Evolutionary conservation across 2,797 vertebrate genomes (phyloP).

Genomic region (Esox masquinongy): DNA sequence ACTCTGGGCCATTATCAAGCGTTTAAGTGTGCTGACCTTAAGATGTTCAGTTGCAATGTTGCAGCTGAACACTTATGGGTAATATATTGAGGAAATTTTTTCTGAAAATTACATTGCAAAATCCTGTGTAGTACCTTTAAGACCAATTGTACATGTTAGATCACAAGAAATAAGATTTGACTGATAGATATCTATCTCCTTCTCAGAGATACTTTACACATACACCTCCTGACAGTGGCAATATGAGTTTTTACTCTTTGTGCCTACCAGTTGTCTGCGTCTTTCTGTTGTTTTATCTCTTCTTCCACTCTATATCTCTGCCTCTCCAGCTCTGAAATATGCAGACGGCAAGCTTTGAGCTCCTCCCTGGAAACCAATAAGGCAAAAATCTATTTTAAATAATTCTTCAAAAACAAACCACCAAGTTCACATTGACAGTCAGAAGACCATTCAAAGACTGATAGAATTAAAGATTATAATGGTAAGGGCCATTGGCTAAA

Average conservation of each 20-base stretch:
- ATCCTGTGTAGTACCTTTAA: background rate
- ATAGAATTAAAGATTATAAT: slow-evolving; percentile 15
- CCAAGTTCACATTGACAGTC: slow-evolving; percentile 5
- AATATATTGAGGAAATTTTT: too few species aligned
- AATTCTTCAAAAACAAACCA: slow-evolving; percentile 9
- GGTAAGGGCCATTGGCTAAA: slow-evolving; percentile 39
- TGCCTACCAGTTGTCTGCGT: slow-evolving; percentile 74
- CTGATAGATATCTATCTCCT: background rate
- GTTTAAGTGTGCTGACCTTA: background rate
- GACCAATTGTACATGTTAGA: background rate
- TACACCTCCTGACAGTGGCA: background rate
- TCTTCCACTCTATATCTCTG: slow-evolving; percentile 71
- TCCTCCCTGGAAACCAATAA: slow-evolving; percentile 63
- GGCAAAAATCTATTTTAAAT: slow-evolving; percentile 18
- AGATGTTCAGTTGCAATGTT: too few species aligned
- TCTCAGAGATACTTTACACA: background rate
- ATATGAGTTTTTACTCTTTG: background rate
- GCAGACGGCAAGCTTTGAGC: slow-evolving; percentile 71
- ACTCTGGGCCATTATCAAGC: background rate
- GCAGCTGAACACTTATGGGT: too few species aligned
- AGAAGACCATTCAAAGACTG: slow-evolving; percentile 10
- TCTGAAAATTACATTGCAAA: too few species aligned
- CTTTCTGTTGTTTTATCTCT: slow-evolving; percentile 68
- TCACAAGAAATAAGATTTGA: background rate
- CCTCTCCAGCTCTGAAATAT: slow-evolving; percentile 62